phyloP scores from a whole-genome alignment of 2,888 invertebrate species.

The Dryocosmus kuriphilus region DNA sequence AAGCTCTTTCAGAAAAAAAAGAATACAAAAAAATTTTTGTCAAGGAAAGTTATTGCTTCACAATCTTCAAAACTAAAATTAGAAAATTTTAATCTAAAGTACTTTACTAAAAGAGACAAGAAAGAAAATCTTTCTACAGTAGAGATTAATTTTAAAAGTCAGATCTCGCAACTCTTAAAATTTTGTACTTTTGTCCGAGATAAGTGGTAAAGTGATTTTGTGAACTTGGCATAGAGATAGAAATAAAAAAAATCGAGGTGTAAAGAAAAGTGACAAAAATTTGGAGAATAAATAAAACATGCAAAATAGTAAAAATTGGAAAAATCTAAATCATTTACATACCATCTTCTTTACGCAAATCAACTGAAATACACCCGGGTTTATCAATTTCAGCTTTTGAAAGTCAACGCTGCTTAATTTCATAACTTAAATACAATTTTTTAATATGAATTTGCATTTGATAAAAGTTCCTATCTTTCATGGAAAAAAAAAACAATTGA shows the following conservation, averaged over 20 bases:
- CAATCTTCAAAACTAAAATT: neutral
- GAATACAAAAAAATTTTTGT: neutral
- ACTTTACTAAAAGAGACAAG: neutral
- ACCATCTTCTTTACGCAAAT: slow-evolving; percentile 76
- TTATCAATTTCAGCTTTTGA: slow-evolving; percentile 65
- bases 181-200: neutral
- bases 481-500: no score
- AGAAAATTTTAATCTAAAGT: neutral
- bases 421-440: slow-evolving; percentile 1
- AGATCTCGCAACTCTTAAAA: neutral
- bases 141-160: neutral
- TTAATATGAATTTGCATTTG: neutral
- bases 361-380: slow-evolving; percentile 74
- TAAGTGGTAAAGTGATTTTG: slow-evolving; percentile 33
- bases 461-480: neutral
- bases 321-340: slow-evolving; percentile 73
- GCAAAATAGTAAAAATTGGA: slow-evolving; percentile 69
- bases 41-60: neutral
- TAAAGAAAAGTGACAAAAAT: slow-evolving; percentile 57
- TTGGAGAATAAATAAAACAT: slow-evolving; percentile 63
- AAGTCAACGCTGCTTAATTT: slow-evolving; percentile 38
- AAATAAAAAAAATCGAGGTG: slow-evolving; percentile 47
- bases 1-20: neutral
- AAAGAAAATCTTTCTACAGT: neutral
- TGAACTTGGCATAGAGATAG: slow-evolving; percentile 48